Conservation (phyloP, 2,888 invertebrate genomes). For the Oscheius sp. region DNA sequence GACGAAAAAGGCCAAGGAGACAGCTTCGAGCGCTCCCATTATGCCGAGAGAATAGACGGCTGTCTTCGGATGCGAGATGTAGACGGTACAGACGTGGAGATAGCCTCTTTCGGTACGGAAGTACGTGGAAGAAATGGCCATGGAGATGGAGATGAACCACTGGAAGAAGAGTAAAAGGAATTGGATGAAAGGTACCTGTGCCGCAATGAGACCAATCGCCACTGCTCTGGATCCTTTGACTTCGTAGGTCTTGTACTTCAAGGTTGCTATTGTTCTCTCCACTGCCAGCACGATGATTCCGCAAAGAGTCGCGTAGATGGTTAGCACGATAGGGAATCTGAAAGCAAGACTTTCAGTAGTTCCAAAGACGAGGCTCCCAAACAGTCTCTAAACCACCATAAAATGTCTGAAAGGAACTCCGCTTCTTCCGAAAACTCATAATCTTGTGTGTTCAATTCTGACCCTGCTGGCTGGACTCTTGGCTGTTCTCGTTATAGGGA, state of each 20-base stretch:
- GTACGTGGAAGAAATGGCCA: slow-evolving; percentile 45
- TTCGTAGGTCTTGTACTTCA: slow-evolving; percentile 56
- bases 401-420: not conserved
- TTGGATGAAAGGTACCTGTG: slow-evolving; percentile 39
- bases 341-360: not conserved
- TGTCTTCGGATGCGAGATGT: slow-evolving; percentile 57
- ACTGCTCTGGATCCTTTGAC: slow-evolving; percentile 50
- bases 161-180: slow-evolving; percentile 5
- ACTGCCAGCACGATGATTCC: slow-evolving; percentile 56
- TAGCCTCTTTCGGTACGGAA: slow-evolving; percentile 51
- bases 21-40: slow-evolving; percentile 51
- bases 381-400: not conserved
- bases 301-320: slow-evolving; percentile 57
- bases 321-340: slow-evolving; percentile 53
- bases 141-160: slow-evolving; percentile 50
- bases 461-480: too few species aligned
- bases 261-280: slow-evolving; percentile 56
- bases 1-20: slow-evolving; percentile 50
- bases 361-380: too few species aligned
- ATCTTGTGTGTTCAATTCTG: too few species aligned
- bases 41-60: slow-evolving; percentile 53
- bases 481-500: too few species aligned
- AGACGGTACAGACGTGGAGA: slow-evolving; percentile 58
- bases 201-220: slow-evolving; percentile 39
- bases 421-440: too few species aligned